These are phyloP conservation scores for Drosophila merina DNA, from an alignment of 2,888 invertebrate species.

Conservation along the genomic window DNA sequence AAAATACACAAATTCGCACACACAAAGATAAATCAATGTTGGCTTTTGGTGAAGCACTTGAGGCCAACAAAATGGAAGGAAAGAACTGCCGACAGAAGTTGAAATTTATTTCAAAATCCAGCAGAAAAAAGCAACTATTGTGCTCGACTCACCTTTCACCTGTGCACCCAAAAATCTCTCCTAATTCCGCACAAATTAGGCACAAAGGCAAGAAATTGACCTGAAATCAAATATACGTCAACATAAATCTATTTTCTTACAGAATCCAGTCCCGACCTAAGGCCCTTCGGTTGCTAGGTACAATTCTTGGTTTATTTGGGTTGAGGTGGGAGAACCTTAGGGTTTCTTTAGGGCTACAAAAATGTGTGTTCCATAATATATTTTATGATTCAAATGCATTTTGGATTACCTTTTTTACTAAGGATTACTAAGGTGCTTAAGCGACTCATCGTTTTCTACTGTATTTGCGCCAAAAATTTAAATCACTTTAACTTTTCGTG, in stretches of 20 bases:
- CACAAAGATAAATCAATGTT: conserved; percentile 39
- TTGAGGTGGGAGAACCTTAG: not conserved
- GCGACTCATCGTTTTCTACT: not conserved
- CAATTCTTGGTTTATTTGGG: not conserved
- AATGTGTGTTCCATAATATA: not conserved
- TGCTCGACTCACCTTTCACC: conserved; percentile 14
- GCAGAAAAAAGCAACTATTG: conserved; percentile 9
- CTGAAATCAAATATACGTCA: conserved; percentile 33
- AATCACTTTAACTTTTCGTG: not conserved
- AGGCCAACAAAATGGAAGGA: not conserved
- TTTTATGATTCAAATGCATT: not conserved
- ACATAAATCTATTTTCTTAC: conserved; percentile 36
- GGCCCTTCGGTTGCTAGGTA: conserved; percentile 24
- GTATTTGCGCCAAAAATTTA: not conserved
- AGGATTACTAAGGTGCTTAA: conserved; percentile 1
- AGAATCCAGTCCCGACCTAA: conserved; percentile 5
- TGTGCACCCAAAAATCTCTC: conserved; percentile 11
- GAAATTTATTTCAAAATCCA: conserved; percentile 32
- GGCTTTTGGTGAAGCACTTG: conserved; percentile 12
- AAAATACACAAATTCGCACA: conserved; percentile 4
- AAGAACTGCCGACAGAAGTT: conserved; percentile 1
- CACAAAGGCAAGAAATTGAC: conserved; percentile 33
- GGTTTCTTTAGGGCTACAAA: not conserved
- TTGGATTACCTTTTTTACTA: not conserved
- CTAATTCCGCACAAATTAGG: conserved; percentile 41